phyloP scores from a whole-genome alignment of 2,797 vertebrate genomes.

The Gymnodraco acuticeps region DNA sequence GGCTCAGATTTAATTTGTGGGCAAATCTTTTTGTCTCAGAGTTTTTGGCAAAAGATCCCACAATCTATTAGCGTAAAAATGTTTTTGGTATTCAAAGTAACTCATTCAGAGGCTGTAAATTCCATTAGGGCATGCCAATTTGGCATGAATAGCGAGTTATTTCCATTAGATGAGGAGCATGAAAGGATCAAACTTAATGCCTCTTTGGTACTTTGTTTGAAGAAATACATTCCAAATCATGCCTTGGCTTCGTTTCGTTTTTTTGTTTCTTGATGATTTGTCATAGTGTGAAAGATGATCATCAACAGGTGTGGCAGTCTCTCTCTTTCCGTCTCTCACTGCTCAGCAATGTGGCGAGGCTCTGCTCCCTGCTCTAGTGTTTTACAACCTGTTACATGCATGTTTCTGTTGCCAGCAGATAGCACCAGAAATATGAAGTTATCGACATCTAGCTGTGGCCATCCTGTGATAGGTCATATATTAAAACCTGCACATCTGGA shows the following conservation, averaged over 20 bases:
- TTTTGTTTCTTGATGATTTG: slow-evolving; percentile 1
- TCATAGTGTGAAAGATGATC: slow-evolving; percentile 29
- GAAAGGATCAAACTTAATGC: slow-evolving; percentile 10
- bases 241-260: slow-evolving; percentile 28
- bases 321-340: slow-evolving; percentile 23
- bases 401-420: slow-evolving; percentile 55
- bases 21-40: neutral
- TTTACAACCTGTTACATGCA: slow-evolving; percentile 49
- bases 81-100: slow-evolving; percentile 38
- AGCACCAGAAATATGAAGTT: slow-evolving; percentile 48
- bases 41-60: slow-evolving; percentile 23
- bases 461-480: neutral
- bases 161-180: slow-evolving; percentile 6
- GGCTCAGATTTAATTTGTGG: slow-evolving; percentile 18
- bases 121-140: slow-evolving; percentile 14
- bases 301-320: slow-evolving; percentile 47
- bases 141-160: slow-evolving; percentile 8
- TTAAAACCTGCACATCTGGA: slow-evolving; percentile 20
- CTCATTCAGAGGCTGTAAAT: slow-evolving; percentile 22
- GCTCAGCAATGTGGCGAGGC: slow-evolving; percentile 45
- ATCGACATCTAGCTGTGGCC: slow-evolving; percentile 44
- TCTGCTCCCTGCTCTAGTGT: slow-evolving; percentile 23
- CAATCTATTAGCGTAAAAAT: slow-evolving; percentile 9
- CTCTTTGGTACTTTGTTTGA: slow-evolving; percentile 26
- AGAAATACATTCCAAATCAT: slow-evolving; percentile 68